Evolutionary conservation across 2,888 invertebrate genomes (phyloP).

Genomic region (Deilephila elpenor): DNA sequence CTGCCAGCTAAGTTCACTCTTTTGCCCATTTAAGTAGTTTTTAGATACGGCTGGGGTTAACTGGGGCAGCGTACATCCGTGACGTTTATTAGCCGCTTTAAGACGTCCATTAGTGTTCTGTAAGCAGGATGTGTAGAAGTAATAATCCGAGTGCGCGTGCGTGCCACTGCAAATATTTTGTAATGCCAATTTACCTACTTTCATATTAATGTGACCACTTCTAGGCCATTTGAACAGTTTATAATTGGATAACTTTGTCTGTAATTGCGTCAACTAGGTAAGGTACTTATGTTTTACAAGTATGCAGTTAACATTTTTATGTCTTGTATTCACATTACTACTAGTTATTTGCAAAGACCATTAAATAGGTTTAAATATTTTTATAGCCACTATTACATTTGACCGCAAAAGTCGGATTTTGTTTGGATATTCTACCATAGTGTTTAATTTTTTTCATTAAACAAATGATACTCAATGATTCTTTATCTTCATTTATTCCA

Average conservation of each 20-base stretch:
- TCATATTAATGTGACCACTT: conserved; percentile 18
- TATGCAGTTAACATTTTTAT: conserved; percentile 3
- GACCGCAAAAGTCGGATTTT: no score
- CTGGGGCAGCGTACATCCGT: conserved; percentile 56
- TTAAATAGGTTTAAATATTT: no score
- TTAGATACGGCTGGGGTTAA: conserved; percentile 60
- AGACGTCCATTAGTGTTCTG: conserved; percentile 50
- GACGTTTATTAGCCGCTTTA: conserved; percentile 60
- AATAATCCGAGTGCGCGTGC: conserved; percentile 34
- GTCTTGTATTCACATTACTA: neutral
- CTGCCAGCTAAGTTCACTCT: conserved; percentile 66
- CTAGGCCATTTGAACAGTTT: conserved; percentile 5
- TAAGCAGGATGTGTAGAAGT: conserved; percentile 49
- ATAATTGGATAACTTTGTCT: neutral
- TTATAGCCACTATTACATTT: no score
- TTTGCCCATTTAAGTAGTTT: conserved; percentile 69
- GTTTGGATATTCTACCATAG: no score
- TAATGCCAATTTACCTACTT: conserved; percentile 20
- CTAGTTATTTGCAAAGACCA: no score
- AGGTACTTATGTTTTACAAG: neutral
- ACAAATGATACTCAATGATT: no score
- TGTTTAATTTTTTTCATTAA: no score
- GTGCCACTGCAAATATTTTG: conserved; percentile 4
- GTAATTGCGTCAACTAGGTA: neutral
- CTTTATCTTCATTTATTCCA: no score